phyloP scores from a whole-genome alignment of 2,113 vertebrate genomes.

The Nesogale talazaci region DNA sequence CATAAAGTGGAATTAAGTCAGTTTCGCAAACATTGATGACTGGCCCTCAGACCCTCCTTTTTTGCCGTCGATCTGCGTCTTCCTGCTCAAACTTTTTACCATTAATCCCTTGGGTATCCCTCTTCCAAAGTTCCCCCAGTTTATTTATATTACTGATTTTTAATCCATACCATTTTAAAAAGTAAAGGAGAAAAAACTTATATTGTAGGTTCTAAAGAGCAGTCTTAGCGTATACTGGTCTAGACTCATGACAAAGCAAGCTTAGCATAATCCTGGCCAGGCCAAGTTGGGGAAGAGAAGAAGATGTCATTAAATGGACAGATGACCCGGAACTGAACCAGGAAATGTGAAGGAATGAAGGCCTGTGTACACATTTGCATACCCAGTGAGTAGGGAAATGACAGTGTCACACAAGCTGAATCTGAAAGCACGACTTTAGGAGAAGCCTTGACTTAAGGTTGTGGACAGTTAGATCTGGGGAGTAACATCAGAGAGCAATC shows the following conservation, averaged over 20 bases:
- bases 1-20: not conserved
- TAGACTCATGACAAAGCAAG: not conserved
- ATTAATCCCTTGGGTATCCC: not conserved
- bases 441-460: not conserved
- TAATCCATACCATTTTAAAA: not conserved
- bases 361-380: not conserved
- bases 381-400: not conserved
- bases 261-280: not conserved
- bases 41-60: too few species aligned
- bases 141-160: not conserved
- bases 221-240: not conserved
- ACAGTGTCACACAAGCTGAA: not conserved
- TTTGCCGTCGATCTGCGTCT: too few species aligned
- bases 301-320: not conserved
- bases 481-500: not conserved
- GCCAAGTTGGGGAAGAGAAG: not conserved
- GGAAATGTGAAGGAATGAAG: not conserved
- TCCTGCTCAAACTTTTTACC: not conserved
- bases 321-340: not conserved
- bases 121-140: not conserved
- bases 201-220: not conserved
- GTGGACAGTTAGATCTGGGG: not conserved
- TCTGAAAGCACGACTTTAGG: not conserved
- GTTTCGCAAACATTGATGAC: too few species aligned
- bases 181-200: not conserved